These are phyloP conservation scores for Chloroceryle inda DNA, from an alignment of 2,797 vertebrate species.

Conservation along the genomic window DNA sequence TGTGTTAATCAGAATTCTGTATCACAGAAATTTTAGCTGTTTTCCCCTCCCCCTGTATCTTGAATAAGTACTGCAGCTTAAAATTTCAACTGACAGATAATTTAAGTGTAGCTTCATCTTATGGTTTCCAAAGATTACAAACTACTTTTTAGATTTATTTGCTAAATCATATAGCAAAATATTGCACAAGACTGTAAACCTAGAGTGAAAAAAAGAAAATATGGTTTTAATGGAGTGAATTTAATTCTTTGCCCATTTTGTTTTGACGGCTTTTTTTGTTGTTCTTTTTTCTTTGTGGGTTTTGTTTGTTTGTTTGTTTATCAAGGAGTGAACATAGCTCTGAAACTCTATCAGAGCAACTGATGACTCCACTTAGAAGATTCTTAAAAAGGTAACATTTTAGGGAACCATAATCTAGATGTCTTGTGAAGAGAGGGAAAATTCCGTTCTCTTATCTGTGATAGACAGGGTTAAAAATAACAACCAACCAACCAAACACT, in stretches of 20 bases:
- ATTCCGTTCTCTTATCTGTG: neutral
- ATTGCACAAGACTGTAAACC: neutral
- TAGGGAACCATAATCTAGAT: neutral
- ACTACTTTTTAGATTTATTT: conserved; percentile 36
- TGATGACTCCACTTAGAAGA: neutral
- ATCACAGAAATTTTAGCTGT: neutral
- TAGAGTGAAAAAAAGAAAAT: neutral
- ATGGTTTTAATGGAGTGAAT: neutral
- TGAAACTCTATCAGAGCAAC: neutral
- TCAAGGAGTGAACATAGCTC: neutral
- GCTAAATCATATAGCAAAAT: neutral
- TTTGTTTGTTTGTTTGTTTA: neutral
- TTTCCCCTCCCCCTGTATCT: neutral
- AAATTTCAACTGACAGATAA: conserved; percentile 52
- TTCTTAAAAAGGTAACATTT: neutral
- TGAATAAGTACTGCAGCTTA: neutral
- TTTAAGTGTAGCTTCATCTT: conserved; percentile 35
- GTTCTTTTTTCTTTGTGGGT: neutral
- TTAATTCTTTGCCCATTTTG: neutral
- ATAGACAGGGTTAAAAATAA: neutral
- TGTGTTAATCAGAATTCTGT: neutral
- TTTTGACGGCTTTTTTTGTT: neutral
- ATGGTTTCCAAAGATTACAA: neutral
- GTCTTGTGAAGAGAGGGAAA: neutral
- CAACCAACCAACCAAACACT: neutral